phyloP scores from a whole-genome alignment of 1,140 invertebrate genomes.

The Chironomus striatipennis region DNA sequence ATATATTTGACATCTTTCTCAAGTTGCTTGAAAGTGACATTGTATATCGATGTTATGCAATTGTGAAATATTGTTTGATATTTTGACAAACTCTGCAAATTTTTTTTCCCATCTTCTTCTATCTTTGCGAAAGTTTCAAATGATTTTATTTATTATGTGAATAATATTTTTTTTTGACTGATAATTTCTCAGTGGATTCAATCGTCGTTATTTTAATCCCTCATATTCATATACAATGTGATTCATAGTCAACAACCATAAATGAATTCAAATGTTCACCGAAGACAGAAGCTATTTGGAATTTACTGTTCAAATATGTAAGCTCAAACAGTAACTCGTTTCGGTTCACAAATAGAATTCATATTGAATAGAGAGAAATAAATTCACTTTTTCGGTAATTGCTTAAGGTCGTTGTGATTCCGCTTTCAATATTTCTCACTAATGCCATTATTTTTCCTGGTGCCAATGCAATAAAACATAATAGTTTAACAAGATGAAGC shows the following conservation, averaged over 20 bases:
- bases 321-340: neutral
- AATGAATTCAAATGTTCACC: neutral
- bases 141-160: too few relatives aligned
- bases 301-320: neutral
- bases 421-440: neutral
- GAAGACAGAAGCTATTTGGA: neutral
- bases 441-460: slow-evolving; percentile 7
- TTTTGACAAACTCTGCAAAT: neutral
- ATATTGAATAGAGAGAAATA: too few relatives aligned
- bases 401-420: slow-evolving; percentile 6
- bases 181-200: too few relatives aligned
- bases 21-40: neutral
- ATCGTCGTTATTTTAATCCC: too few relatives aligned
- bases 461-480: slow-evolving; percentile 1
- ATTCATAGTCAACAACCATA: too few relatives aligned
- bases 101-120: neutral
- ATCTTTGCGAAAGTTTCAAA: too few relatives aligned
- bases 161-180: too few relatives aligned
- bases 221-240: too few relatives aligned
- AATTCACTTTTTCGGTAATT: neutral
- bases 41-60: too few relatives aligned
- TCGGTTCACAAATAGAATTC: slow-evolving; percentile 12
- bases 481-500: too few relatives aligned
- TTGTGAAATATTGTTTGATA: too few relatives aligned
- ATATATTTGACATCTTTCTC: slow-evolving; percentile 2